These are phyloP conservation scores for Latrodectus elegans DNA, from an alignment of 2,888 invertebrate species.

Conservation along the genomic window DNA sequence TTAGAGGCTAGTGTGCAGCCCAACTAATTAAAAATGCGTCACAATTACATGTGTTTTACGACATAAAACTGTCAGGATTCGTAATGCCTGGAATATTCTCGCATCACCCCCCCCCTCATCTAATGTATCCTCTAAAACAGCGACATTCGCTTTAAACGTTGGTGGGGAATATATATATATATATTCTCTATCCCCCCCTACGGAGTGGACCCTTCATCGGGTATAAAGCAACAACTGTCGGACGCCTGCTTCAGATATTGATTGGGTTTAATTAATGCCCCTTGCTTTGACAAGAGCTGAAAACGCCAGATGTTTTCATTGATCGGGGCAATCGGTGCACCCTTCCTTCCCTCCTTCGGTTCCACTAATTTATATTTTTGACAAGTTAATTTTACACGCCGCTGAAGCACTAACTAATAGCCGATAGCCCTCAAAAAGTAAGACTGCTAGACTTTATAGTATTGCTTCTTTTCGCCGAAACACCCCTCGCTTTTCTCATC, in stretches of 20 bases:
- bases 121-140: conserved; percentile 23
- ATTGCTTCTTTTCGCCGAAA: background rate
- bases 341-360: conserved; percentile 17
- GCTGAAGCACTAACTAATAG: conserved; percentile 67
- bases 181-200: conserved; percentile 3
- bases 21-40: conserved; percentile 6
- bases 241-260: conserved; percentile 63
- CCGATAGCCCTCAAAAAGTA: conserved; percentile 47
- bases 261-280: conserved; percentile 68
- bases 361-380: conserved; percentile 68
- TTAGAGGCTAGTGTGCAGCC: background rate
- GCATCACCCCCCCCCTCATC: background rate
- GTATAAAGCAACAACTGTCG: conserved; percentile 68
- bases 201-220: conserved; percentile 41
- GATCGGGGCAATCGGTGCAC: conserved; percentile 47
- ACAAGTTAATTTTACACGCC: conserved; percentile 69
- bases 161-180: background rate
- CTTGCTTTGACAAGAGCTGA: conserved; percentile 67
- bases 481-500: background rate
- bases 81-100: background rate
- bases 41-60: background rate
- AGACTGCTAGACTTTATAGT: background rate
- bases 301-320: conserved; percentile 67
- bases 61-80: background rate
- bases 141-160: conserved; percentile 1